Conservation (phyloP, 2,113 vertebrate genomes). For the Ceratotherium simum region DNA sequence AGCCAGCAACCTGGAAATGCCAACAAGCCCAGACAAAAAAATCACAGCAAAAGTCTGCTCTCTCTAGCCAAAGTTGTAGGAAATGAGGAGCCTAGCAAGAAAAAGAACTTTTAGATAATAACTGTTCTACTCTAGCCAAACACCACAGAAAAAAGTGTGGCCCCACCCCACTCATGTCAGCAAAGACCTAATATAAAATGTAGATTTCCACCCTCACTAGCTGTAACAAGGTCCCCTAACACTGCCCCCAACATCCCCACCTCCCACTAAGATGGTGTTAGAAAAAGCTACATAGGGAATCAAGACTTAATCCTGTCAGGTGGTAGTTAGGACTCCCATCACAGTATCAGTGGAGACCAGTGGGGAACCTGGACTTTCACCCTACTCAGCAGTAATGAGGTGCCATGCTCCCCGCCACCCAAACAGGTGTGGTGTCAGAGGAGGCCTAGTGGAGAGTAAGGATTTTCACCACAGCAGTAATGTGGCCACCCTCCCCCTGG, state of each 20-base stretch:
- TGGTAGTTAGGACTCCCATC: not conserved
- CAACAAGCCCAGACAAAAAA: not conserved
- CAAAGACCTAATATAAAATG: not conserved
- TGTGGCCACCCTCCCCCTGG: too few relatives aligned
- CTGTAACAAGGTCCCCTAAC: not conserved
- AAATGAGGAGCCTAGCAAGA: not conserved
- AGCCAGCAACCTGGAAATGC: not conserved
- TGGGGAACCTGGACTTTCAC: not conserved
- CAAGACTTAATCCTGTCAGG: not conserved
- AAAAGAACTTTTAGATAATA: not conserved
- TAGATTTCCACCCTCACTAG: not conserved
- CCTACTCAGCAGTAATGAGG: not conserved
- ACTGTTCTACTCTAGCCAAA: not conserved
- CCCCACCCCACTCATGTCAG: not conserved
- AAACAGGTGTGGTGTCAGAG: not conserved
- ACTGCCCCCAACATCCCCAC: not conserved
- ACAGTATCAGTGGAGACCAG: not conserved
- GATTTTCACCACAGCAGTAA: too few relatives aligned
- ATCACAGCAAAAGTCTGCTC: not conserved
- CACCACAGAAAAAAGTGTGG: not conserved
- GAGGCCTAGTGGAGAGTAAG: too few relatives aligned
- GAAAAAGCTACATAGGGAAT: not conserved
- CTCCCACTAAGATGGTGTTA: too few relatives aligned
- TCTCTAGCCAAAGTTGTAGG: not conserved
- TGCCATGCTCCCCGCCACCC: too few relatives aligned